phyloP scores from a whole-genome alignment of 1,140 invertebrate genomes.

The Melanaphis sacchari region DNA sequence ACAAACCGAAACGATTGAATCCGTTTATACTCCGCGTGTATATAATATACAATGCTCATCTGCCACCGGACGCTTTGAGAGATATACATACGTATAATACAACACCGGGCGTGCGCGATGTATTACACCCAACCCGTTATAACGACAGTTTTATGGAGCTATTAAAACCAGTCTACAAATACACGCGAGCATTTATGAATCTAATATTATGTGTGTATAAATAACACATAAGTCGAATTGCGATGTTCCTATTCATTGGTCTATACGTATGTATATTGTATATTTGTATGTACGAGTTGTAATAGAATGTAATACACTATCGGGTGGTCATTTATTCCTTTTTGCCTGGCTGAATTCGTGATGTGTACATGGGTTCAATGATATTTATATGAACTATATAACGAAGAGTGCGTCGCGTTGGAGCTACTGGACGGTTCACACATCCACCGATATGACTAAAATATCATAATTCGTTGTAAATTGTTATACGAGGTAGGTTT shows the following conservation, averaged over 20 bases:
- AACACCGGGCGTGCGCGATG: background rate
- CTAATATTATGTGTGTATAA: background rate
- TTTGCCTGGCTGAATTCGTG: background rate
- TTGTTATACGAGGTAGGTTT: background rate
- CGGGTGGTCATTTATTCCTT: background rate
- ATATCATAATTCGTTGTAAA: background rate
- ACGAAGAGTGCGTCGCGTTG: too few species aligned
- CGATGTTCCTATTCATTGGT: background rate
- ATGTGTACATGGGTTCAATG: background rate
- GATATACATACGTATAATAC: background rate
- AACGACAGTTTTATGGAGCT: constrained; percentile 47
- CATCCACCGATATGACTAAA: background rate
- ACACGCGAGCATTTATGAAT: background rate
- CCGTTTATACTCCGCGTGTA: background rate
- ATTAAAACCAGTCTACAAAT: constrained; percentile 35
- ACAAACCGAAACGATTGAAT: background rate
- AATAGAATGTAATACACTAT: background rate
- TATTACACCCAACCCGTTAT: background rate
- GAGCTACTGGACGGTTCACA: background rate
- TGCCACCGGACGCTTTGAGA: background rate
- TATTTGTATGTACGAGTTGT: too few species aligned
- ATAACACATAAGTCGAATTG: background rate
- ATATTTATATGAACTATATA: background rate
- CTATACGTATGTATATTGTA: too few species aligned
- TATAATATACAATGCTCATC: background rate